Evolutionary conservation across 2,888 invertebrate genomes (phyloP), one percentile per base, ranked within the genome.

Genomic region (Agrochola lychnidis): DNA sequence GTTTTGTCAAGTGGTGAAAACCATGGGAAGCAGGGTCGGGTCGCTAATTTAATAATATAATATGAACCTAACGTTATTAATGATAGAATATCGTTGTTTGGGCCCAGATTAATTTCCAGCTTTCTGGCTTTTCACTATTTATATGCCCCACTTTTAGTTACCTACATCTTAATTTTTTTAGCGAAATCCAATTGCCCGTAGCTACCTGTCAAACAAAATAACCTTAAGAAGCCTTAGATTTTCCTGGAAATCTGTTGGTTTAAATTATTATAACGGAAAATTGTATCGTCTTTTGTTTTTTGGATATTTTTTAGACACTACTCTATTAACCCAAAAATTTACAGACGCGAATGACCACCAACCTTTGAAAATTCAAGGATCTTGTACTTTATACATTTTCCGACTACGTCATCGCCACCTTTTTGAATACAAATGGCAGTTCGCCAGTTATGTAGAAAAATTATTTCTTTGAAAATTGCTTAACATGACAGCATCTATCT

Each of bases 131-230:
- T 70, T 79, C 5, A 42, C 14, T 53, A n/a, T 40, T 40, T 12
- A 77, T n/a, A 16, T 10, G 19, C 9, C 45, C 53, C 36, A 57
- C n/a, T 57, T 79, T 48, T 30, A 19, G 25, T 6, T 48, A 40
- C 9, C 12, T 30, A 16, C 16, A 16, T 25, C 36, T 22, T 40
- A 30, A 59, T 61, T 53, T 61, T 76, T 53, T 1, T 7, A 45
- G 22, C 25, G 6, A 61, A 56, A 53, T 74, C 30, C 48, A 45
- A 80, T 73, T 16, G n/a, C 14, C 22, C n/a, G 45, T 5, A 68
- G 62, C 42, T 62, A 62, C 14, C 40, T 67, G 62, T 75, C 42
- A 74, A 67, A 81, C n/a, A 75, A 42, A 74, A 68, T 57, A 68
- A 75, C 9, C 42, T 25, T 30, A 62, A 30, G 19, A 14, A 45